A percentile compares a stretch with the other conserved stretches of the same genome.
phyloP scores from a whole-genome alignment of 2,888 invertebrate genomes.

The Ferrisia virgata region DNA sequence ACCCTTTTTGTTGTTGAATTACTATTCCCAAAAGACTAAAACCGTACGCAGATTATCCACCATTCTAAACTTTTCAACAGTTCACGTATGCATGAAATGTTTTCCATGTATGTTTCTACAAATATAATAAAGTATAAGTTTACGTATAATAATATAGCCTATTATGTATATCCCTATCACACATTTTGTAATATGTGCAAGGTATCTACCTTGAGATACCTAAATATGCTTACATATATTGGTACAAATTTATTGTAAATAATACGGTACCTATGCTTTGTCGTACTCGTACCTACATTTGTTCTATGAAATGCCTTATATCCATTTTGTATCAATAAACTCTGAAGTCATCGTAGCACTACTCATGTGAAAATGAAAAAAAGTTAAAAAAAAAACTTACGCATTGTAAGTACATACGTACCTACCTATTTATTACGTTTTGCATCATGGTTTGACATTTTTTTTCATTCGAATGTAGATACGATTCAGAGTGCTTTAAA shows the following conservation, averaged over 20 bases:
- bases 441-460: too few species aligned
- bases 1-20: conserved; percentile 15
- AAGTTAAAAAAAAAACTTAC: not conserved
- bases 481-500: too few species aligned
- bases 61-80: conserved; percentile 11
- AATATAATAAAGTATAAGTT: conserved; percentile 13
- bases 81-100: conserved; percentile 10
- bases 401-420: not conserved
- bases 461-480: too few species aligned
- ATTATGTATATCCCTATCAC: not conserved
- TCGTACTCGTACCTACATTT: not conserved
- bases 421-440: too few species aligned
- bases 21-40: conserved; percentile 15
- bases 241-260: not conserved
- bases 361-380: not conserved
- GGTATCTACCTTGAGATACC: not conserved
- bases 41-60: conserved; percentile 6
- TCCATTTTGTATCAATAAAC: not conserved
- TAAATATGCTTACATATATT: not conserved
- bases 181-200: not conserved
- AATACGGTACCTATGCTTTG: not conserved
- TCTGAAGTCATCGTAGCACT: not conserved
- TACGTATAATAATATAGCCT: not conserved
- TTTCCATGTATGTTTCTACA: conserved; percentile 2
- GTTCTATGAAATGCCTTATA: not conserved